A percentile compares a stretch with the other conserved stretches of the same genome.
These are phyloP conservation scores for Sturmia bella DNA, from an alignment of 2,888 invertebrate species.

Conservation along the genomic window DNA sequence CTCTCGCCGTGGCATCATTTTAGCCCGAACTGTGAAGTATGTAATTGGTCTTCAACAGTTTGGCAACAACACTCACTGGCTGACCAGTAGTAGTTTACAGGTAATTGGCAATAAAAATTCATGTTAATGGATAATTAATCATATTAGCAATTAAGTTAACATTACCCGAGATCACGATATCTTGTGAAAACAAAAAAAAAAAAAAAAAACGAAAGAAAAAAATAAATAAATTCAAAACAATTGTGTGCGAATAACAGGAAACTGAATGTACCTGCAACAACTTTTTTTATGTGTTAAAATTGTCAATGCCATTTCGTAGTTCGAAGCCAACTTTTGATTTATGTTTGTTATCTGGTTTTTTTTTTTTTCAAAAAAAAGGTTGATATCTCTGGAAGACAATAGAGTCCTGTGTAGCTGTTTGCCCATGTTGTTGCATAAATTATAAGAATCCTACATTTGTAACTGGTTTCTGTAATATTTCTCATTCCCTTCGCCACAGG, in stretches of 20 bases:
- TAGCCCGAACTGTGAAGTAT: slow-evolving; percentile 48
- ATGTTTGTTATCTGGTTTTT: slow-evolving; percentile 12
- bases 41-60: slow-evolving; percentile 54
- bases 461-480: not conserved
- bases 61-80: slow-evolving; percentile 32
- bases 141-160: slow-evolving; percentile 78
- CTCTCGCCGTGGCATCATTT: slow-evolving; percentile 54
- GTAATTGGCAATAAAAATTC: slow-evolving; percentile 80
- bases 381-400: slow-evolving; percentile 14
- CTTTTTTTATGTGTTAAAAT: slow-evolving; percentile 15
- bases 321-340: slow-evolving; percentile 20
- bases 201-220: not conserved
- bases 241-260: slow-evolving; percentile 29
- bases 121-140: slow-evolving; percentile 81
- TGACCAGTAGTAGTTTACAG: slow-evolving; percentile 59
- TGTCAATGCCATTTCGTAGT: slow-evolving; percentile 37
- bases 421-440: slow-evolving; percentile 39
- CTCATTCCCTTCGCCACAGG: not conserved
- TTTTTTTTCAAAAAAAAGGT: not conserved
- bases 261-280: slow-evolving; percentile 8
- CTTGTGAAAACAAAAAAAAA: slow-evolving; percentile 64
- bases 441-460: slow-evolving; percentile 34
- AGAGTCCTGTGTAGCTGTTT: slow-evolving; percentile 40
- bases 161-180: slow-evolving; percentile 78
- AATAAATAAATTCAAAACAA: not conserved